Evolutionary conservation across 2,888 invertebrate species (phyloP), one percentile per base, ranked within the genome.

Genomic region (Hirudinaria manillensis): DNA sequence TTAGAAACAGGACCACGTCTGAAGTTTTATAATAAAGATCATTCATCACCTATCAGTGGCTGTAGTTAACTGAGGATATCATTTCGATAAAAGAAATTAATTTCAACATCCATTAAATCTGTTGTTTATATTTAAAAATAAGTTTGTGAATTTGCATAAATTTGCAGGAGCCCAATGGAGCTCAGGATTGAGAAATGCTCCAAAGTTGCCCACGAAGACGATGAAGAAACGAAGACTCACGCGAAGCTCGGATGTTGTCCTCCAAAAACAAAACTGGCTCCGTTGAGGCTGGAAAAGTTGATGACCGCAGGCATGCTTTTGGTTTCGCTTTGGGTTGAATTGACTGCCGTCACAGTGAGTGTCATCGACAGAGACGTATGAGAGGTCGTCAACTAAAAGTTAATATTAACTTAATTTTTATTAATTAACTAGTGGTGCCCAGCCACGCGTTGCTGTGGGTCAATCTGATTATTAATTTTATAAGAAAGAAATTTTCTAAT

Each of bases 1-100:
- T 66, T 32, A 21, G 21, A 34, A 3, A 77, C 78, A 13, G 79
- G 79, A 36, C 78, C 78, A 32, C 66, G 75, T n/a, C 78, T 79
- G 72, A 70, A 66, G 45, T 7, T n/a, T n/a, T n/a, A 68, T 32
- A 2, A 68, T 34, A 4, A 70, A 4, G 19, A 56, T n/a, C 16
- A 27, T 32, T 55, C 16, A 38, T 21, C 55, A n/a, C 67, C 70
- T 70, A n/a, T 21, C 13, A n/a, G 10, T 45, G 16, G 13, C 10
- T 45, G 13, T 45, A n/a, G 45, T 16, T 45, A 45, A 16, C 3
- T 45, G 45, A 10, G 16, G 45, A 10, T 45, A 16, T 45, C 45
- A 7, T 10, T 16, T 45, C 45, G 16, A 45, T n/a, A n/a, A 45
- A 16, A 10, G 16, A 45, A 10, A 6, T 45, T 45, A 10, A 16